Conservation (phyloP, 2,888 invertebrate species). For the Pristionchus maxplancki region DNA sequence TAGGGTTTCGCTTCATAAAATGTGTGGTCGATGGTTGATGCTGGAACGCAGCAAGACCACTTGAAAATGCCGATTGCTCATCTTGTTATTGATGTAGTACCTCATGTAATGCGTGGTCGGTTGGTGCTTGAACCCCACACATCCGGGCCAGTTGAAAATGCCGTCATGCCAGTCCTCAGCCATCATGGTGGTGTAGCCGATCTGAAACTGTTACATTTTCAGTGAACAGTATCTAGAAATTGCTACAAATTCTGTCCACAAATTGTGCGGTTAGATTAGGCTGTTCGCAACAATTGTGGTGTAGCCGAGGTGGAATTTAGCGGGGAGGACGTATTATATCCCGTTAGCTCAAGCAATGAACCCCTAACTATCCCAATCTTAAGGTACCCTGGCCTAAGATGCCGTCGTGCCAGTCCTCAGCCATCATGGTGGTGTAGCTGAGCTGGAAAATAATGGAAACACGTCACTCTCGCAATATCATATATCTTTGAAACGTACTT, state of each 20-base stretch:
- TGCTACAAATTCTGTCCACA: no score
- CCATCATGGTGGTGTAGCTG: slow-evolving; percentile 44
- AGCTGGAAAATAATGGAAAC: no score
- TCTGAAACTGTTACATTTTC: background rate
- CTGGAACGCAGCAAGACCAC: background rate
- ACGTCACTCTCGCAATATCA: no score
- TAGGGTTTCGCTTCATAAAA: no score
- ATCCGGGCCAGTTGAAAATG: slow-evolving; percentile 49
- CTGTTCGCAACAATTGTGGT: slow-evolving; percentile 38
- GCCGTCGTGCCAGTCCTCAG: slow-evolving; percentile 47
- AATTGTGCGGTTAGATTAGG: background rate
- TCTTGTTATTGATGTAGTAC: background rate
- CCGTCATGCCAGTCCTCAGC: slow-evolving; percentile 51
- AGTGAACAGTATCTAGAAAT: background rate
- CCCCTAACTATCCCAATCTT: no score
- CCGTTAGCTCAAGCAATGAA: no score
- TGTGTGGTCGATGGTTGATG: background rate
- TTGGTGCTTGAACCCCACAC: slow-evolving; percentile 46
- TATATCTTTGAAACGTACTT: no score
- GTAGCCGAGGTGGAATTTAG: slow-evolving; percentile 25
- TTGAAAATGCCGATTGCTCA: no score
- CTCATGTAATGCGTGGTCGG: slow-evolving; percentile 50
- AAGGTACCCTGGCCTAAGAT: no score
- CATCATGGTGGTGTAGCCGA: slow-evolving; percentile 43
- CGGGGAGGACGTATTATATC: no score